Evolutionary conservation across 37 sponge, comb jelly and placozoan species (phyloP).

Genomic region (Cliona cf. orientalis): DNA sequence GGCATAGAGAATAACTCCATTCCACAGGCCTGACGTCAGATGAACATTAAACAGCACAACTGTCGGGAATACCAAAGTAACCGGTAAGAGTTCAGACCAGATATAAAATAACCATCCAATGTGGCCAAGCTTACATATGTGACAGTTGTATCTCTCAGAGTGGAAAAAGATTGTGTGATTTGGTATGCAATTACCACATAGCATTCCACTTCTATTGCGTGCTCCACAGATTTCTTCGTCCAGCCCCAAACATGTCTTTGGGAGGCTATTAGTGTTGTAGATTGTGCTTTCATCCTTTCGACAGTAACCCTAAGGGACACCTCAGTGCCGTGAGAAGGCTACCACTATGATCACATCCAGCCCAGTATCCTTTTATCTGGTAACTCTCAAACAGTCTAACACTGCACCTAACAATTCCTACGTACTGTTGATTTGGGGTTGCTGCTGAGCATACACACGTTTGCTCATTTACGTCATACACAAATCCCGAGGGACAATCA

Average conservation of each 20-base stretch:
- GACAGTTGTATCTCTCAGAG: slow-evolving; percentile 26
- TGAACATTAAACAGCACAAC: slow-evolving; percentile 23
- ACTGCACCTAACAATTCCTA: slow-evolving; percentile 22
- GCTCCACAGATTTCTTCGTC: slow-evolving; percentile 33
- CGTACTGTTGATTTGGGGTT: background rate
- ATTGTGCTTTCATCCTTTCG: too few relatives aligned
- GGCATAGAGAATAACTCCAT: slow-evolving; percentile 43
- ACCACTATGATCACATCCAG: slow-evolving; percentile 32
- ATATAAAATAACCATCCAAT: slow-evolving; percentile 20
- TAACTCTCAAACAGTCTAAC: background rate
- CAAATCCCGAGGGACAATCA: slow-evolving; percentile 42
- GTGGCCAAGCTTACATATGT: background rate
- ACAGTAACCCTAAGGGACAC: slow-evolving; percentile 44
- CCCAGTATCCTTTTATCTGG: slow-evolving; percentile 50
- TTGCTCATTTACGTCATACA: too few relatives aligned
- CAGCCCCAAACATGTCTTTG: slow-evolving; percentile 6
- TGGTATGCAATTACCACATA: slow-evolving; percentile 33
- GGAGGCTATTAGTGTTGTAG: too few relatives aligned
- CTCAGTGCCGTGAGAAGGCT: slow-evolving; percentile 14
- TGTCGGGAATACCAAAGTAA: slow-evolving; percentile 29
- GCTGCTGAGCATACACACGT: slow-evolving; percentile 19
- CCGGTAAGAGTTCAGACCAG: slow-evolving; percentile 42
- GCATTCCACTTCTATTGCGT: slow-evolving; percentile 13
- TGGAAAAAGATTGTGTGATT: slow-evolving; percentile 34
- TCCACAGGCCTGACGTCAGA: slow-evolving; percentile 34